These are phyloP conservation scores for Mirounga angustirostris DNA, from an alignment of 2,113 vertebrate species.

Conservation along the genomic window DNA sequence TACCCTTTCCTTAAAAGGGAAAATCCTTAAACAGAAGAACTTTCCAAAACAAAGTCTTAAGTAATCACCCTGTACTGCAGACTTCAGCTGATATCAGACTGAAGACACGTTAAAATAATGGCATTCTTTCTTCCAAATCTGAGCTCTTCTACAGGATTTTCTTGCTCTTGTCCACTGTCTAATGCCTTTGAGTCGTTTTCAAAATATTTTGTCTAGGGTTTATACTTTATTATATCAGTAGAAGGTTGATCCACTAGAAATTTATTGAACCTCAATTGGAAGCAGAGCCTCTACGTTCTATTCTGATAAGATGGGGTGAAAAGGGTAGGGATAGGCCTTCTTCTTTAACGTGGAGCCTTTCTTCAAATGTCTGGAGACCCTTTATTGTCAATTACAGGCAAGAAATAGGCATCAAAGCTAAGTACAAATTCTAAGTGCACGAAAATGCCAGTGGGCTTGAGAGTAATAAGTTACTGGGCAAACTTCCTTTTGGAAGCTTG, in stretches of 20 bases:
- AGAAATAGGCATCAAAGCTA: background rate
- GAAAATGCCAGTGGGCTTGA: background rate
- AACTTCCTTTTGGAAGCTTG: background rate
- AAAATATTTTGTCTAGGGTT: background rate
- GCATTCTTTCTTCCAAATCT: background rate
- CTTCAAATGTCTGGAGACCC: background rate
- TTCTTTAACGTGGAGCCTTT: background rate
- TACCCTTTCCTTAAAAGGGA: background rate
- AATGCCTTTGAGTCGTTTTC: background rate
- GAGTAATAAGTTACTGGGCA: background rate
- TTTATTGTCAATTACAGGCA: background rate
- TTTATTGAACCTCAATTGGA: background rate
- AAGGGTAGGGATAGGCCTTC: no score
- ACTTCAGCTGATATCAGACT: background rate
- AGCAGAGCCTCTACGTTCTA: background rate
- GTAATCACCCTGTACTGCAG: background rate
- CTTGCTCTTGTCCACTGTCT: background rate
- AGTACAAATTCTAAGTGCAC: background rate
- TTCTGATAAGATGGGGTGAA: background rate
- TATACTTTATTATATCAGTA: background rate
- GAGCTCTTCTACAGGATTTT: background rate
- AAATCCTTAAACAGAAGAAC: background rate
- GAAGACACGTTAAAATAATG: background rate
- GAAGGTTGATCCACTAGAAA: background rate
- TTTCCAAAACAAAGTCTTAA: background rate